Conservation (phyloP, 53 echinoderm and acorn worm species). For the Hippasteria phrygiana region DNA sequence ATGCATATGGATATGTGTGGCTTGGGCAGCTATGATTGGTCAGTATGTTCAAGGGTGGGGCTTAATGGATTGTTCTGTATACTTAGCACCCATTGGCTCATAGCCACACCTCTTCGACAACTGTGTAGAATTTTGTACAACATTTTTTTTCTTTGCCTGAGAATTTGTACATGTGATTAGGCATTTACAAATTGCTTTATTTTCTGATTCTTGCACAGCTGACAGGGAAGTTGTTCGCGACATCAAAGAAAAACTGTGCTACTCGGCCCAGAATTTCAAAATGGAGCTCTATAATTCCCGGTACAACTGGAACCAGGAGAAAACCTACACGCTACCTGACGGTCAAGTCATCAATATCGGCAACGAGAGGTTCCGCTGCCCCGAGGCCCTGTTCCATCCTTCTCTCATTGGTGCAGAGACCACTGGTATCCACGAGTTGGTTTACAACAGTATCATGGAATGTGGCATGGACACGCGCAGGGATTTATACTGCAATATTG, state of each 20-base stretch:
- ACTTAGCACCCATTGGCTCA: too few relatives aligned
- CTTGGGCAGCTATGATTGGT: too few relatives aligned
- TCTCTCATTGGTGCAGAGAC: slow-evolving; percentile 80
- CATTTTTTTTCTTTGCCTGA: too few relatives aligned
- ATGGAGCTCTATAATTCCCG: slow-evolving; percentile 72
- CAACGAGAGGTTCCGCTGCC: slow-evolving; percentile 77
- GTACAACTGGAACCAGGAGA: slow-evolving; percentile 72
- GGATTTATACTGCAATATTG: slow-evolving; percentile 83
- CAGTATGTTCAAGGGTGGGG: too few relatives aligned
- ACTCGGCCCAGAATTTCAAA: slow-evolving; percentile 83
- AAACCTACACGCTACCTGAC: slow-evolving; percentile 84
- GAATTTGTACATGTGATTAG: too few relatives aligned
- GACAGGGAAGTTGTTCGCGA: slow-evolving; percentile 78
- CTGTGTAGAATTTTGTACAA: too few relatives aligned
- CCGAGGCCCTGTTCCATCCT: slow-evolving; percentile 80
- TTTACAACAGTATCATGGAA: slow-evolving; percentile 89
- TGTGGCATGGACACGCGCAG: slow-evolving; percentile 81
- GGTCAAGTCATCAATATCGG: slow-evolving; percentile 63
- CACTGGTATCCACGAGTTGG: slow-evolving; percentile 88
- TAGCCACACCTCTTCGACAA: too few relatives aligned
- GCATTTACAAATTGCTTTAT: slow-evolving; percentile 18
- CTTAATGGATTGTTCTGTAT: too few relatives aligned
- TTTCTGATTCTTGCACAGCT: slow-evolving; percentile 54
- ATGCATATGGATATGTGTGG: too few relatives aligned
- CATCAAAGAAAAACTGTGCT: slow-evolving; percentile 86